A percentile compares a stretch with the other conserved stretches of the same genome.
These are phyloP conservation scores for Leistus spinibarbis DNA, from an alignment of 2,888 invertebrate genomes.

Conservation along the genomic window DNA sequence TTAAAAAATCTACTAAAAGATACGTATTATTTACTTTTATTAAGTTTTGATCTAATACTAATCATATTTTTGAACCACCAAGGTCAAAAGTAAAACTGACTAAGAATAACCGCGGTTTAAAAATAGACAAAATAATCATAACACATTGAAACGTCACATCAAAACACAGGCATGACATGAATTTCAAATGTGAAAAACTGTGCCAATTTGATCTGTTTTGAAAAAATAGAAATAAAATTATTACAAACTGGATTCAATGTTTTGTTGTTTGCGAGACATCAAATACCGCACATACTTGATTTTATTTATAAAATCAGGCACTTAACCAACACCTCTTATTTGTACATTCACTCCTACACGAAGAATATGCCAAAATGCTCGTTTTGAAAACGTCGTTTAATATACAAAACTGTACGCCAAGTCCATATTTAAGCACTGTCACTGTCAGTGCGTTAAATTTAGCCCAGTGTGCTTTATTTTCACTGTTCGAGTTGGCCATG, in stretches of 20 bases:
- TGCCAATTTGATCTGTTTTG: too few relatives aligned
- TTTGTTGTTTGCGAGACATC: background rate
- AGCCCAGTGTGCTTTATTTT: background rate
- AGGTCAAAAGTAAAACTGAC: too few relatives aligned
- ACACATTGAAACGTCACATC: too few relatives aligned
- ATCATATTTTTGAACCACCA: too few relatives aligned
- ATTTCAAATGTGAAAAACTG: too few relatives aligned
- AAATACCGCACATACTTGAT: background rate
- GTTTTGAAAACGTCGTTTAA: background rate
- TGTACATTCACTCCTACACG: background rate
- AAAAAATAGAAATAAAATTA: background rate
- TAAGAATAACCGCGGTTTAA: too few relatives aligned
- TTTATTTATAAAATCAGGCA: background rate
- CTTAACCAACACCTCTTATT: background rate
- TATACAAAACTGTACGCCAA: background rate
- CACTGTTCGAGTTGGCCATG: background rate
- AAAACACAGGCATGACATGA: too few relatives aligned
- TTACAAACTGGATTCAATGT: background rate
- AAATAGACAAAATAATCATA: too few relatives aligned
- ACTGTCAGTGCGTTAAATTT: background rate
- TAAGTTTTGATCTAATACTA: too few relatives aligned
- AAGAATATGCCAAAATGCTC: background rate
- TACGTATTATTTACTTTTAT: too few relatives aligned
- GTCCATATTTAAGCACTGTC: background rate
- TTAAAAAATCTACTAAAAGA: too few relatives aligned